Evolutionary conservation across 2,888 invertebrate species (phyloP).

Genomic region (Deilephila porcellus): DNA sequence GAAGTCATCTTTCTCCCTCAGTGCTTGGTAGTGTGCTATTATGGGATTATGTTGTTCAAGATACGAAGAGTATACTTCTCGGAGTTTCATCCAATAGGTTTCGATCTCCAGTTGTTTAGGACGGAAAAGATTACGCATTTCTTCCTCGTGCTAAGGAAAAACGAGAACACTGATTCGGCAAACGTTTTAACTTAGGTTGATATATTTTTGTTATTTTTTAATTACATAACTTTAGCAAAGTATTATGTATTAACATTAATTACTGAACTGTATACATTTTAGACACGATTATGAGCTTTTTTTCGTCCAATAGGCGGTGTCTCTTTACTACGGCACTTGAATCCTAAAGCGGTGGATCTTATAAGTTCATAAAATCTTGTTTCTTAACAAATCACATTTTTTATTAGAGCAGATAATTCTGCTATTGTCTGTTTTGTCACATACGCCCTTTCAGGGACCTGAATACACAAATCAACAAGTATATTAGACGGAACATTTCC

Average conservation of each 20-base stretch:
- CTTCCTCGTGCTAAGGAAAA: constrained; percentile 70
- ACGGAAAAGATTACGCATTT: constrained; percentile 67
- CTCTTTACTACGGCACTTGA: neutral
- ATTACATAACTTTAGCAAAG: too few species aligned
- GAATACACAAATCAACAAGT: constrained; percentile 34
- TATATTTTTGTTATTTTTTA: neutral
- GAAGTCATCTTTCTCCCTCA: constrained; percentile 79
- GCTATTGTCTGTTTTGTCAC: neutral
- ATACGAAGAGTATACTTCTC: constrained; percentile 68
- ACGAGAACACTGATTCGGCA: constrained; percentile 12
- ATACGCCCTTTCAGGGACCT: neutral
- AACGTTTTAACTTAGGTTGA: neutral
- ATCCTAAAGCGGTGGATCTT: too few species aligned
- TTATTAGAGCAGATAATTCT: neutral
- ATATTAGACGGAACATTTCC: constrained; percentile 51
- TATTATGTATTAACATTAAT: neutral
- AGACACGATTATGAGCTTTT: neutral
- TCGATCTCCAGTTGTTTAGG: constrained; percentile 77
- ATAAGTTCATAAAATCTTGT: too few species aligned
- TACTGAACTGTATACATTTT: too few species aligned
- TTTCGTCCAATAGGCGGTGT: too few species aligned
- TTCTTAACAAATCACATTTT: too few species aligned
- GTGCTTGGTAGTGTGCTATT: constrained; percentile 70
- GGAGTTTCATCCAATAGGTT: constrained; percentile 67
- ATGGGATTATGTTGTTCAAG: constrained; percentile 75